Conservation (phyloP, 2,797 vertebrate genomes). For the Poeciliopsis infans region DNA sequence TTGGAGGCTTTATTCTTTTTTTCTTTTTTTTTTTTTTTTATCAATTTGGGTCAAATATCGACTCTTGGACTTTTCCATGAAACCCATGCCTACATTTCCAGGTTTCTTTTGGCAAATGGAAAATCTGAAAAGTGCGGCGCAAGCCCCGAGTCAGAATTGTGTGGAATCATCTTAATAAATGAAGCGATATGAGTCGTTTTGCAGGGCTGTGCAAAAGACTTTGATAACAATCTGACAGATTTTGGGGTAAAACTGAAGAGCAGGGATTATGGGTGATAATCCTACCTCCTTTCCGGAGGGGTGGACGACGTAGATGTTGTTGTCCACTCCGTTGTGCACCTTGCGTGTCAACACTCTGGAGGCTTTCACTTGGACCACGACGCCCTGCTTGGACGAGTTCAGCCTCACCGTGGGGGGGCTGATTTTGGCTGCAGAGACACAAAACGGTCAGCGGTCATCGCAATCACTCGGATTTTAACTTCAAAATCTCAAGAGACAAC, state of each 20-base stretch:
- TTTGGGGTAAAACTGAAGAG: not conserved
- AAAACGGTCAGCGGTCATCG: not conserved
- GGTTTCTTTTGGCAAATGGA: not conserved
- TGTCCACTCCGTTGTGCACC: constrained; percentile 64
- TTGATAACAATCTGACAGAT: not conserved
- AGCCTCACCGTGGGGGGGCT: constrained; percentile 74
- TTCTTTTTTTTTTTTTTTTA: not conserved
- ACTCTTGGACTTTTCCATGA: not conserved
- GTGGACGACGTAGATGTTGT: constrained; percentile 71
- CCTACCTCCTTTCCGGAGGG: constrained; percentile 71
- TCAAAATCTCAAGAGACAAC: not conserved
- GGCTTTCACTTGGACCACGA: constrained; percentile 70
- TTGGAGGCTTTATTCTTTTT: not conserved
- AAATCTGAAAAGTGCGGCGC: not conserved
- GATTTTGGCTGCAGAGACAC: constrained; percentile 68
- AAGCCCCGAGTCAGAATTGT: not conserved
- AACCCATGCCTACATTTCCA: not conserved
- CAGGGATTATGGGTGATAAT: not conserved
- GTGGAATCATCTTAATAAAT: not conserved
- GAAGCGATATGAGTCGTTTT: not conserved
- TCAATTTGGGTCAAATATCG: not conserved
- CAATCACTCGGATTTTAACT: not conserved
- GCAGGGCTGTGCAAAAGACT: not conserved
- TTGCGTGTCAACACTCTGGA: constrained; percentile 60
- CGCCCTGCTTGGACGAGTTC: constrained; percentile 50